These are phyloP conservation scores for Ophioninae sp. DNA, from an alignment of 2,888 invertebrate genomes.

Conservation along the genomic window DNA sequence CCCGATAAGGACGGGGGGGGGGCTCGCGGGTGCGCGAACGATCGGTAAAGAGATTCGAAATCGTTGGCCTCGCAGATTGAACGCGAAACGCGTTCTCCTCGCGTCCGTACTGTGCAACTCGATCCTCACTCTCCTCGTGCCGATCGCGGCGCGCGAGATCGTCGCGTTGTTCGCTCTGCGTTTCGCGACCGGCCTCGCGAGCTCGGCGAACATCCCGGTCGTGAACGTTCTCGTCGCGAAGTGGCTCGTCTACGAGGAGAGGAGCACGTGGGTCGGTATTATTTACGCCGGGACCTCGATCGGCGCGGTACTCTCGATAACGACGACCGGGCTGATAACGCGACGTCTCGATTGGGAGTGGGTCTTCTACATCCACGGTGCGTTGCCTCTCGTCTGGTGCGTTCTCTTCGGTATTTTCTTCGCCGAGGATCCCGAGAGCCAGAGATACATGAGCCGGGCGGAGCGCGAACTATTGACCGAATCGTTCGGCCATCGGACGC, in stretches of 20 bases:
- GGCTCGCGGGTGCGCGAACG: too few species aligned
- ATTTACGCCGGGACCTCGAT: constrained; percentile 78
- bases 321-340: constrained; percentile 76
- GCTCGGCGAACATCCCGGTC: constrained; percentile 77
- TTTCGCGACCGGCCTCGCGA: constrained; percentile 75
- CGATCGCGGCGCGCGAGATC: constrained; percentile 66
- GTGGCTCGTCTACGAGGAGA: constrained; percentile 79
- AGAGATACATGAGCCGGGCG: constrained; percentile 76
- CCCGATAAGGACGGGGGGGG: too few species aligned
- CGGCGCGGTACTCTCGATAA: constrained; percentile 78
- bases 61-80: constrained; percentile 69
- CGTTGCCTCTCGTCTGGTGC: constrained; percentile 76
- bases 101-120: constrained; percentile 73
- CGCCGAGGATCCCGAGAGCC: constrained; percentile 78
- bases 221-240: constrained; percentile 78
- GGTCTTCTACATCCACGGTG: constrained; percentile 78
- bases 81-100: constrained; percentile 76
- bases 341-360: constrained; percentile 73
- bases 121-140: constrained; percentile 74
- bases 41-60: too few species aligned
- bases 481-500: constrained; percentile 76
- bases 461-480: constrained; percentile 77
- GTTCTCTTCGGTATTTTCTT: constrained; percentile 73
- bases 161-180: constrained; percentile 69
- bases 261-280: constrained; percentile 77